Percentiles rank a stretch among this genome's conserved stretches.
These are phyloP conservation scores for Pteropus alecto DNA, from an alignment of 2,113 vertebrate genomes.

Conservation along the genomic window DNA sequence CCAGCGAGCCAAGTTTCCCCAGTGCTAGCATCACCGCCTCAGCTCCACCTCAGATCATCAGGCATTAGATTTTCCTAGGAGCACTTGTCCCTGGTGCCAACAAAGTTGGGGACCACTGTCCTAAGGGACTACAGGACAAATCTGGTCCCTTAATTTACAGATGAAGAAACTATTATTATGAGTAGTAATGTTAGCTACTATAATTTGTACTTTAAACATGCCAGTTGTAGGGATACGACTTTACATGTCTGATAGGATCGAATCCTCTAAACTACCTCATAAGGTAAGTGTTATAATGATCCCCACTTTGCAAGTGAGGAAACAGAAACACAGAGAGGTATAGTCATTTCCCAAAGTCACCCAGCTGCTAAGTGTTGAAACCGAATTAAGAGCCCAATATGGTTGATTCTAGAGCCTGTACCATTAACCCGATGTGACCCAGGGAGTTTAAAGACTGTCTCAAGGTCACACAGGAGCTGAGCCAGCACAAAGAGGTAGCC, in stretches of 20 bases:
- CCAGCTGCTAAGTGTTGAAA: neutral
- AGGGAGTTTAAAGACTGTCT: neutral
- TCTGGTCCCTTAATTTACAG: neutral
- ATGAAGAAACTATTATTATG: neutral
- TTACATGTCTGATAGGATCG: no score
- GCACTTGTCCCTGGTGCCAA: no score
- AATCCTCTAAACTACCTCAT: neutral
- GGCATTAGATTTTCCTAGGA: no score
- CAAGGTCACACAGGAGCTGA: neutral
- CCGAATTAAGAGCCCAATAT: neutral
- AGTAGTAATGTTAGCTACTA: rapidly evolving
- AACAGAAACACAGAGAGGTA: neutral
- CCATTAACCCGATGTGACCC: no score
- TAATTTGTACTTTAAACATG: no score
- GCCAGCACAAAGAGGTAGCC: neutral
- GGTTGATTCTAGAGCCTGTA: neutral
- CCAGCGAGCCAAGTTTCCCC: no score
- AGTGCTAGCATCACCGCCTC: no score
- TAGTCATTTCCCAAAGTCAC: neutral
- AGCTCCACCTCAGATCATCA: no score
- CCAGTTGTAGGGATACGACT: no score
- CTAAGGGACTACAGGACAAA: neutral
- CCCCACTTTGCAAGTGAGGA: neutral
- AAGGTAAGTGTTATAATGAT: rapidly evolving
- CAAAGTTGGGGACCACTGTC: neutral